phyloP scores from a whole-genome alignment of 1,140 invertebrate species.

The Zaprionus lachaisei region DNA sequence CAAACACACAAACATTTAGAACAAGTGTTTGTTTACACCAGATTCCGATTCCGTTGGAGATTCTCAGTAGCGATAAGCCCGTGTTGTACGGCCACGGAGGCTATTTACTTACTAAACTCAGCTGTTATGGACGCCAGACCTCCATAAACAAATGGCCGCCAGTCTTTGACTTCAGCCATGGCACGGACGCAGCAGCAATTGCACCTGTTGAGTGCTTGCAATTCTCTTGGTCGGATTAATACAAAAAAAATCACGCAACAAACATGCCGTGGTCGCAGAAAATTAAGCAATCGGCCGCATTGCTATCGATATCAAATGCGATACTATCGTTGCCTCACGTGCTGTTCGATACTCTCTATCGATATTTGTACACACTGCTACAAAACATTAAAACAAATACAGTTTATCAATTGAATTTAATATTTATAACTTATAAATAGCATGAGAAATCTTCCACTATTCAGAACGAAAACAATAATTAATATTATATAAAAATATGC shows the following conservation, averaged over 20 bases:
- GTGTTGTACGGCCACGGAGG: background rate
- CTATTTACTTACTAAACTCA: slow-evolving; percentile 91
- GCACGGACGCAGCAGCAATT: slow-evolving; percentile 81
- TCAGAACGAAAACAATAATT: too few relatives aligned
- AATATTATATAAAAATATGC: too few relatives aligned
- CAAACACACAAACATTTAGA: slow-evolving; percentile 6
- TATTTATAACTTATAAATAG: background rate
- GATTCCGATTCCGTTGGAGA: slow-evolving; percentile 27
- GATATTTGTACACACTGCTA: slow-evolving; percentile 24
- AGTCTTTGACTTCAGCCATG: slow-evolving; percentile 85
- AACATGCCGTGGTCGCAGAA: slow-evolving; percentile 40
- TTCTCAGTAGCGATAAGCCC: slow-evolving; percentile 11
- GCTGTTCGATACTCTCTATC: background rate
- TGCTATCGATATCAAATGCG: slow-evolving; percentile 15
- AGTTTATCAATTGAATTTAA: background rate
- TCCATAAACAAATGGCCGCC: slow-evolving; percentile 97
- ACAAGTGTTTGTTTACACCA: slow-evolving; percentile 63
- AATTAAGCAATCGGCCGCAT: slow-evolving; percentile 7
- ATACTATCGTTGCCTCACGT: background rate
- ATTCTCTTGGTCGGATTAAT: slow-evolving; percentile 16
- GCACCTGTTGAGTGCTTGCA: slow-evolving; percentile 69
- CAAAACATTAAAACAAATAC: slow-evolving; percentile 1
- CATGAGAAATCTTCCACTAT: background rate
- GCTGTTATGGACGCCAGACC: slow-evolving; percentile 96
- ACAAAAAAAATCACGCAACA: slow-evolving; percentile 44